Evolutionary conservation across 2,888 invertebrate genomes (phyloP), one percentile per base, ranked within the genome.

Genomic region (Microctonus hyperodae): DNA sequence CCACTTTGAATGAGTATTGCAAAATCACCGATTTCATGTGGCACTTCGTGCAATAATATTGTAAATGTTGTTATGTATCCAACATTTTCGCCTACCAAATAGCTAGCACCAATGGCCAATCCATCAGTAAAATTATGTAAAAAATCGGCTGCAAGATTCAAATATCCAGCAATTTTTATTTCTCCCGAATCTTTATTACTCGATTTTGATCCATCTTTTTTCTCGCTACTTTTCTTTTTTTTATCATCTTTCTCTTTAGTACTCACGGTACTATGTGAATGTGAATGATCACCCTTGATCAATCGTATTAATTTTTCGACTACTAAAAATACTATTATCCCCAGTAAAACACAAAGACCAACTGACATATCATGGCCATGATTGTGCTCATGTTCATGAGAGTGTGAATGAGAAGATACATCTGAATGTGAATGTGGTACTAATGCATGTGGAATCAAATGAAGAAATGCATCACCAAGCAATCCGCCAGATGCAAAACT

Each of bases 61-160:
- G 98, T 98, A 40, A 97, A 86, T 28, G 98, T 98, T 16, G 99
- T 99, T 13, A 98, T 88, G 64, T 93, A 88, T 31, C 96, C 96
- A 78, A 95, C 88, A 75, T 88, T 93, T 76, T 92, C 90, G 11
- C 98, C 97, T 68, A 96, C 97, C 78, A 98, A 89, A 83, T 92
- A 98, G 1, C 98, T 98, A 1, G 98, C 98, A 59, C 99, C 99
- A 81, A 99, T 98, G 23, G 99, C 99, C 69, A 99, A 86, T 23
- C 99, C 99, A 88, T 99, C 99, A 11, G 99, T 99, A 81, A 99
- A 98, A 85, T 99, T 99, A 84, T 99, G 99, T 13, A 96, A 91
- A 84, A 98, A 98, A 85, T 99, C 99, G 37, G 99, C 99, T 61
- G 95, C 98, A 73, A 99, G 86, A 85, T 99, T 99, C 70, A 99